Percentiles rank a stretch among this genome's conserved stretches.
Evolutionary conservation across 2,888 invertebrate genomes (phyloP).

Genomic region (Tenodera sinensis): DNA sequence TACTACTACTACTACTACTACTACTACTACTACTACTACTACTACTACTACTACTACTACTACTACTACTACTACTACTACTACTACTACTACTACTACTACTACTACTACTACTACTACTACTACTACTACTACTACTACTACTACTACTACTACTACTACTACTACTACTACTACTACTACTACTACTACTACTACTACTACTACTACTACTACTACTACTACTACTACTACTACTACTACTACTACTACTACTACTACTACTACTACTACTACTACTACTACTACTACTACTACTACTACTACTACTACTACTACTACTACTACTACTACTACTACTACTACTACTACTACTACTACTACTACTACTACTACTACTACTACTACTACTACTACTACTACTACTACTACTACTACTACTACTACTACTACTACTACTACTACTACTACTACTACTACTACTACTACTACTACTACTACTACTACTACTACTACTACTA

Average conservation of each 20-base stretch:
- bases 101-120: neutral
- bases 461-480: neutral
- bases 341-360: neutral
- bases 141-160: neutral
- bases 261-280: neutral
- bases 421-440: neutral
- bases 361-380: neutral
- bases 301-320: neutral
- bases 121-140: neutral
- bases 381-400: neutral
- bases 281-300: neutral
- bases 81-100: neutral
- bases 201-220: neutral
- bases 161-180: neutral
- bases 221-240: neutral
- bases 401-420: neutral
- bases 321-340: neutral
- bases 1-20: neutral
- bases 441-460: neutral
- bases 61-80: neutral
- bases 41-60: neutral
- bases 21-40: neutral
- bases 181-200: neutral
- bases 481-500: neutral
- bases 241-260: neutral